phyloP scores from a whole-genome alignment of 2,797 vertebrate genomes.

The Taenioides sp. region DNA sequence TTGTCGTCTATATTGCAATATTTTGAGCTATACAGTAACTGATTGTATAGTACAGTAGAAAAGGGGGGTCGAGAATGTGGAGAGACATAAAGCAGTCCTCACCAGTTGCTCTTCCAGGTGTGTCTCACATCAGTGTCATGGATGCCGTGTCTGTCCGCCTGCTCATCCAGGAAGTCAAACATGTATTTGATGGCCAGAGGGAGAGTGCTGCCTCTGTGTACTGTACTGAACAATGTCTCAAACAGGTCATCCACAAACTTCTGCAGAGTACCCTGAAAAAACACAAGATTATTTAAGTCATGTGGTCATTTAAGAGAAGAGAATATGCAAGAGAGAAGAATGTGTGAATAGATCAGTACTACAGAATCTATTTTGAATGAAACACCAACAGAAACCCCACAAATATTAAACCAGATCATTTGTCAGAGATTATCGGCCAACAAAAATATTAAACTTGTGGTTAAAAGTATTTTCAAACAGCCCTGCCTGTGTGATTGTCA shows the following conservation, averaged over 20 bases:
- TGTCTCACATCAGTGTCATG: conserved; percentile 94
- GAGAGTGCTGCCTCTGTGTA: conserved; percentile 92
- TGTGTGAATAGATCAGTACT: too few species aligned
- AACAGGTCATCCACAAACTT: conserved; percentile 99
- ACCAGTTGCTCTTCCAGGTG: conserved; percentile 99
- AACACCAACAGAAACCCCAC: background rate
- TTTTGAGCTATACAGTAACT: too few species aligned
- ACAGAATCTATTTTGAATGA: background rate
- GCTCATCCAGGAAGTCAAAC: conserved; percentile 99
- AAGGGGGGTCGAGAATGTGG: too few species aligned
- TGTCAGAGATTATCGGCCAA: background rate
- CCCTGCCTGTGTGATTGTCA: background rate
- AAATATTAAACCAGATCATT: background rate
- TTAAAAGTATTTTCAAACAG: background rate
- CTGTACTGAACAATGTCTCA: conserved; percentile 98
- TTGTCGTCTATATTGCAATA: too few species aligned
- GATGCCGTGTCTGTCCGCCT: conserved; percentile 93
- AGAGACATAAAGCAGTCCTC: conserved; percentile 30
- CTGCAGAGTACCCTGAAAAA: conserved; percentile 90
- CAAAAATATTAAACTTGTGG: background rate
- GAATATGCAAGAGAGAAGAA: too few species aligned
- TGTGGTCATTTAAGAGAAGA: background rate
- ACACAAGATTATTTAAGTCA: background rate
- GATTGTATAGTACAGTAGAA: too few species aligned
- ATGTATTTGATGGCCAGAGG: conserved; percentile 99